phyloP scores from a whole-genome alignment of 2,797 vertebrate species.

The Emydoidea blandingii region DNA sequence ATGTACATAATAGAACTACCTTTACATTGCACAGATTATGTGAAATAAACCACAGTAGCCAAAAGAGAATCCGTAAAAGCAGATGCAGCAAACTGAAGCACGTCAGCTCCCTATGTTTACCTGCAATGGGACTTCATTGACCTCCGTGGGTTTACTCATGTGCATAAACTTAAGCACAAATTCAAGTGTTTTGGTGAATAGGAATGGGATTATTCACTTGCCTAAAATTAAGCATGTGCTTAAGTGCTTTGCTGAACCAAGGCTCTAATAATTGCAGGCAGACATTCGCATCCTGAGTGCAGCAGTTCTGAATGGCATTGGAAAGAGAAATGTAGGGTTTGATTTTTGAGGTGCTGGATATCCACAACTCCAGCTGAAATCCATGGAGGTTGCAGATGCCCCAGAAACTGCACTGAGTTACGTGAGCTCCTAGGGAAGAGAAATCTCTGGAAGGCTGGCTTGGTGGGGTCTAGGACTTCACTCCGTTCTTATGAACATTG shows the following conservation, averaged over 20 bases:
- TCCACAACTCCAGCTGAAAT: neutral
- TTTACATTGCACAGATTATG: neutral
- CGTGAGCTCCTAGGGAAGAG: neutral
- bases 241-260: fast-evolving
- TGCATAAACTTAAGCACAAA: neutral
- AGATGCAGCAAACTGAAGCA: neutral
- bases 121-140: fast-evolving
- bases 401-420: fast-evolving
- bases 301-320: neutral
- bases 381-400: no score
- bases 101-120: neutral
- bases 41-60: fast-evolving
- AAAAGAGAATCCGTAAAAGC: neutral
- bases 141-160: neutral
- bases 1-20: neutral
- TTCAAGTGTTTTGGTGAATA: neutral
- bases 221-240: fast-evolving
- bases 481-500: constrained; percentile 11
- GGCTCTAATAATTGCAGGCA: neutral
- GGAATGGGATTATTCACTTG: neutral
- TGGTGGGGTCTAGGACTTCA: neutral
- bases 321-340: neutral
- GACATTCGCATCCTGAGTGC: neutral
- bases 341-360: neutral
- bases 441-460: neutral